Conservation (phyloP, 2,797 vertebrate species). For the Anabas testudineus region DNA sequence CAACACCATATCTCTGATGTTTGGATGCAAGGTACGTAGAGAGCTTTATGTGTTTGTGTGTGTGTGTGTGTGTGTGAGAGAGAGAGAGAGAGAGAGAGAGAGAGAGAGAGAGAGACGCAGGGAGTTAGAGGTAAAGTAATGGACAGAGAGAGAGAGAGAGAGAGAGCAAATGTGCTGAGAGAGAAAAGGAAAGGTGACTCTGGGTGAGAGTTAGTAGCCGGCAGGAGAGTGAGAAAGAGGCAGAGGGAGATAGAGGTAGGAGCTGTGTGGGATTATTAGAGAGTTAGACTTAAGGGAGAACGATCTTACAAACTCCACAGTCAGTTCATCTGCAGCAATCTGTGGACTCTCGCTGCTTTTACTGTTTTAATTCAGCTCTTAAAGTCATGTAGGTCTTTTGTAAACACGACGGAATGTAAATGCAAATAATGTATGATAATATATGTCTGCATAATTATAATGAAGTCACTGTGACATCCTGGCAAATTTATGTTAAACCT, state of each 20-base stretch:
- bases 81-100: conserved; percentile 23
- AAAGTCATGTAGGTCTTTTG: background rate
- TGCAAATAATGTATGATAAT: background rate
- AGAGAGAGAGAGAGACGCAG: conserved; percentile 12
- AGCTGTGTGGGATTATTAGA: conserved; percentile 6
- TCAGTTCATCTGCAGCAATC: conserved; percentile 14
- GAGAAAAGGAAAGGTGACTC: conserved; percentile 37
- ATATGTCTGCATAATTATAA: too few relatives aligned
- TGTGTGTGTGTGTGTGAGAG: too few relatives aligned
- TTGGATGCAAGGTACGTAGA: conserved; percentile 91
- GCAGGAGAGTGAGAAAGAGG: conserved; percentile 30
- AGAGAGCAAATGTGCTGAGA: conserved; percentile 47
- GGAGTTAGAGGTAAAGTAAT: conserved; percentile 26
- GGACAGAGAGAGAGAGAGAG: conserved; percentile 32
- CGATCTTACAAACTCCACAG: conserved; percentile 17
- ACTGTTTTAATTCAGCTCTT: background rate
- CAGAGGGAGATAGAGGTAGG: background rate
- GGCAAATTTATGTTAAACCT: background rate
- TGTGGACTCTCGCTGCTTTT: background rate
- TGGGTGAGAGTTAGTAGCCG: conserved; percentile 60
- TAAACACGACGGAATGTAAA: background rate
- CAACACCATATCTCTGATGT: conserved; percentile 91
- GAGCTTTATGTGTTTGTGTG: conserved; percentile 20
- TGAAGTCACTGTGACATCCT: background rate
- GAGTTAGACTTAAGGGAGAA: background rate